Conservation (phyloP, 2,888 invertebrate species). For the Sphaerophoria taeniata region DNA sequence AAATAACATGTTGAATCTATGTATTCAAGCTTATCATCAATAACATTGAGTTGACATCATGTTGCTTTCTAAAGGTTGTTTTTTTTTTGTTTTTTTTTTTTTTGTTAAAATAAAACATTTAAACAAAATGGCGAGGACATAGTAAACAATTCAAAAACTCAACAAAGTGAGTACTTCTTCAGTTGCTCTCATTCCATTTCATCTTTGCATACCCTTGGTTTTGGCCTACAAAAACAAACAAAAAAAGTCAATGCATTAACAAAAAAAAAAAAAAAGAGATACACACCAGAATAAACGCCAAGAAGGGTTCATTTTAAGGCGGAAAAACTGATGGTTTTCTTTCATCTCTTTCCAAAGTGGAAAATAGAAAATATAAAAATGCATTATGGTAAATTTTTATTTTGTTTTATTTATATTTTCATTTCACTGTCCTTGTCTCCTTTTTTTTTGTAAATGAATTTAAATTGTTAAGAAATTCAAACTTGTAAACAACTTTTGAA, state of each 20-base stretch:
- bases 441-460: constrained; percentile 51
- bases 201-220: neutral
- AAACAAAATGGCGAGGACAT: constrained; percentile 31
- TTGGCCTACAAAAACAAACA: neutral
- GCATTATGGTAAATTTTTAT: constrained; percentile 47
- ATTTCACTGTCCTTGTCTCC: constrained; percentile 4
- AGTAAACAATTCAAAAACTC: constrained; percentile 45
- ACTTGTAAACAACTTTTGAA: constrained; percentile 70
- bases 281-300: constrained; percentile 39
- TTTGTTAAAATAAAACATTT: neutral
- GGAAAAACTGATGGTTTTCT: constrained; percentile 42
- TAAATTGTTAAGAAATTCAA: constrained; percentile 59
- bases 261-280: constrained; percentile 14
- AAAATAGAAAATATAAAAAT: constrained; percentile 57
- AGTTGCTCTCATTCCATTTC: constrained; percentile 18
- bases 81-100: too few relatives aligned
- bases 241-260: constrained; percentile 30
- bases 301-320: constrained; percentile 22
- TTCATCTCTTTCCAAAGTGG: constrained; percentile 18
- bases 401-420: constrained; percentile 30
- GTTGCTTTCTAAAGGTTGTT: too few relatives aligned
- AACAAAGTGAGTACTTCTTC: constrained; percentile 46
- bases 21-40: too few relatives aligned
- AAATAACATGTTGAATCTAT: too few relatives aligned
- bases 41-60: too few relatives aligned